These are phyloP conservation scores for Calephelis perditalis DNA, from an alignment of 2,888 invertebrate genomes.

Conservation along the genomic window DNA sequence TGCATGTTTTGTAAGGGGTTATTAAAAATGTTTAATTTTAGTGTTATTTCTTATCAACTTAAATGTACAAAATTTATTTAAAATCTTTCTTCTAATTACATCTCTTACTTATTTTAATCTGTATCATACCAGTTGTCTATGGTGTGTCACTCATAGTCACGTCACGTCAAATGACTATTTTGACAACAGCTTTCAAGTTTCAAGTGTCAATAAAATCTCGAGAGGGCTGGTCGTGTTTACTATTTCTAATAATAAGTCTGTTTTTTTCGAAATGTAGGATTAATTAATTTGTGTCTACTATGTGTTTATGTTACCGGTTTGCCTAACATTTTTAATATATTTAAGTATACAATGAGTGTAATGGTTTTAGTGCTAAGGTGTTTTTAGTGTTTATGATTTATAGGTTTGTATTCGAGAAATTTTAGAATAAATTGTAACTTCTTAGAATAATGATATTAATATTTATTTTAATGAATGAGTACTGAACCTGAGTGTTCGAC, in stretches of 20 bases:
- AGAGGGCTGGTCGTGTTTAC: conserved; percentile 10
- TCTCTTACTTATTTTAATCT: not conserved
- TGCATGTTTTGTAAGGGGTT: no score
- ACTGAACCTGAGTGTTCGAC: no score
- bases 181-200: conserved; percentile 17
- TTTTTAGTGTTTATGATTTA: not conserved
- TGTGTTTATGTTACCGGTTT: not conserved
- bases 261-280: not conserved
- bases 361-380: conserved; percentile 4
- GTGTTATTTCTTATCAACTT: no score
- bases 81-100: no score
- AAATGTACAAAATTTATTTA: no score
- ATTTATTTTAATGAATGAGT: no score
- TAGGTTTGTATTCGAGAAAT: conserved; percentile 6
- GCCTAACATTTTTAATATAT: not conserved
- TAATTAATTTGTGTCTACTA: not conserved
- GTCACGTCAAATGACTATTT: not conserved
- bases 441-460: no score
- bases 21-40: no score
- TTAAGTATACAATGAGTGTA: conserved; percentile 3
- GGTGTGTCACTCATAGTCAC: not conserved
- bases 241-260: not conserved
- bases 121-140: not conserved
- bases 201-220: not conserved
- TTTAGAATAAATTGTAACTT: not conserved